Conservation (phyloP, 2,113 vertebrate genomes). For the Siniperca knerii region DNA sequence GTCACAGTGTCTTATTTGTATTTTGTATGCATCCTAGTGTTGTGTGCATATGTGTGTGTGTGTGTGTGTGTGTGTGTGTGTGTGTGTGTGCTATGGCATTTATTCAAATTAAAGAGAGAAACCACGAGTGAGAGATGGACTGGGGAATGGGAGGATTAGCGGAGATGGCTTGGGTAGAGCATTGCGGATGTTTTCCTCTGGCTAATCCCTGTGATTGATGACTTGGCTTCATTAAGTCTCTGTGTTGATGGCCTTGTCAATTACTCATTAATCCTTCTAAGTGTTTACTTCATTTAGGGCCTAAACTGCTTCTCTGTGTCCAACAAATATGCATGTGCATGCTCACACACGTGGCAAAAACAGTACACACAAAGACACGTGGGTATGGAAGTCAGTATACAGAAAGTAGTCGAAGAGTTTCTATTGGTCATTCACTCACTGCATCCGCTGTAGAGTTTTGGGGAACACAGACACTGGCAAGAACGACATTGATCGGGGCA, state of each 20-base stretch:
- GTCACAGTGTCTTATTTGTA: slow-evolving; percentile 4
- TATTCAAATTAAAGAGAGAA: slow-evolving; percentile 38
- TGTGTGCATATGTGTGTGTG: not conserved
- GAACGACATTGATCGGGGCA: not conserved
- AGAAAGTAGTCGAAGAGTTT: not conserved
- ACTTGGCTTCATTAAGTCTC: slow-evolving; percentile 69
- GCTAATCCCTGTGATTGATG: slow-evolving; percentile 76
- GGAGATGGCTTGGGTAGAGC: slow-evolving; percentile 28
- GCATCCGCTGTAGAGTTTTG: not conserved
- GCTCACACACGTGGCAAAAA: slow-evolving; percentile 5
- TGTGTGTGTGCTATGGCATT: not conserved
- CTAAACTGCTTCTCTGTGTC: slow-evolving; percentile 36
- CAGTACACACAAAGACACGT: not conserved
- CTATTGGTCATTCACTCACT: not conserved
- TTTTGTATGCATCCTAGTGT: slow-evolving; percentile 2
- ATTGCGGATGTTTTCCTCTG: slow-evolving; percentile 64
- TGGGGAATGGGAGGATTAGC: slow-evolving; percentile 56
- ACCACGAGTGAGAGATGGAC: slow-evolving; percentile 24
- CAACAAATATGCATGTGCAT: slow-evolving; percentile 16
- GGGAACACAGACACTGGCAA: not conserved
- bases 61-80: not conserved
- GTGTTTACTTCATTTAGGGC: slow-evolving; percentile 66
- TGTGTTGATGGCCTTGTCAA: slow-evolving; percentile 63
- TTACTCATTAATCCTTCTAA: slow-evolving; percentile 73
- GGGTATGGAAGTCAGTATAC: not conserved